Conservation (phyloP, 1,140 invertebrate genomes). For the Gonatopus flavifemur region DNA sequence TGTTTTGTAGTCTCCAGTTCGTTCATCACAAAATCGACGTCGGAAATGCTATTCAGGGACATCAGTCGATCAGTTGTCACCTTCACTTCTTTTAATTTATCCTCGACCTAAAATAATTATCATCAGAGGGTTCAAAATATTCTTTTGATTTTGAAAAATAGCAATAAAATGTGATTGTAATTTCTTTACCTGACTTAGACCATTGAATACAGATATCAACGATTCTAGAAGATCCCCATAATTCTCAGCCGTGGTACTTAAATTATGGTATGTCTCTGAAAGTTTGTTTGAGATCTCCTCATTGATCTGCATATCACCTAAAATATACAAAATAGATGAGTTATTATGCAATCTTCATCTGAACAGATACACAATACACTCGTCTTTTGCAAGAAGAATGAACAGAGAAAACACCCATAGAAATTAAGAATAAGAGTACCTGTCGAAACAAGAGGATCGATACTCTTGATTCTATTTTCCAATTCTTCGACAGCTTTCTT, state of each 20-base stretch:
- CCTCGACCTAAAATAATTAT: slow-evolving; percentile 41
- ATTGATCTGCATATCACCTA: slow-evolving; percentile 40
- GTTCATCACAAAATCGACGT: slow-evolving; percentile 8
- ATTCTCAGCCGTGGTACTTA: slow-evolving; percentile 70
- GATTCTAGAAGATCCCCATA: slow-evolving; percentile 76
- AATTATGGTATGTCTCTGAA: slow-evolving; percentile 66
- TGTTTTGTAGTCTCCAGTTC: slow-evolving; percentile 62
- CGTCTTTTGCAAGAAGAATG: slow-evolving; percentile 4
- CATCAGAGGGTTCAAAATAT: no score
- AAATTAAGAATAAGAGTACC: slow-evolving; percentile 35
- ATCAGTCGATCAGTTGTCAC: slow-evolving; percentile 1
- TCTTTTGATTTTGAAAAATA: neutral
- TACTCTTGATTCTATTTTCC: slow-evolving; percentile 68
- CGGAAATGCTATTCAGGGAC: slow-evolving; percentile 1
- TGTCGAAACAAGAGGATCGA: slow-evolving; percentile 58
- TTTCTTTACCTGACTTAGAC: slow-evolving; percentile 66
- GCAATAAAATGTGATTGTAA: neutral
- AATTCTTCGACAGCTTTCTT: slow-evolving; percentile 71
- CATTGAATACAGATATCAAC: slow-evolving; percentile 70
- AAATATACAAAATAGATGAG: no score
- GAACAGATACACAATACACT: neutral
- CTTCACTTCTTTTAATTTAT: slow-evolving; percentile 34
- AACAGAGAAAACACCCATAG: neutral
- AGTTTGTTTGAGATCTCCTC: slow-evolving; percentile 65
- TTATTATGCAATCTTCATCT: no score